phyloP scores from a whole-genome alignment of 1,140 invertebrate genomes.

The Hestina assimilis region DNA sequence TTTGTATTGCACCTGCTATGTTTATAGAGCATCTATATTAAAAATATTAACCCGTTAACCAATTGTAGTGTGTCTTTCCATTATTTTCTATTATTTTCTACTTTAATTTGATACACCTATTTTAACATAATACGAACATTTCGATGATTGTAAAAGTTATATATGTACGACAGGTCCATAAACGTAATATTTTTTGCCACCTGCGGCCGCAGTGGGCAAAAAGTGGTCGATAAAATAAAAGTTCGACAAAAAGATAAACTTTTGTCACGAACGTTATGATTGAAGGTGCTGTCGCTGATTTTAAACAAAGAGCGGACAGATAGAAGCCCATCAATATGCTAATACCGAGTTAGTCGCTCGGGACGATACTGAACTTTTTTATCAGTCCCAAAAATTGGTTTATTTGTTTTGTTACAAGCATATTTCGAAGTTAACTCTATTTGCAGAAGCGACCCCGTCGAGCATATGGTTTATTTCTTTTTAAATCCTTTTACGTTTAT shows the following conservation, averaged over 20 bases:
- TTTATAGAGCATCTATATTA: background rate
- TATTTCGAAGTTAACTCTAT: conserved; percentile 49
- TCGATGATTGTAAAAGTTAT: conserved; percentile 8
- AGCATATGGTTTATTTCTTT: conserved; percentile 44
- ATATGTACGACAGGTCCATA: conserved; percentile 9
- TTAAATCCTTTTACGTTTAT: conserved; percentile 21
- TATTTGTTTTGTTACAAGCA: conserved; percentile 72
- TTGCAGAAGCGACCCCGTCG: conserved; percentile 44
- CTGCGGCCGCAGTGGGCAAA: conserved; percentile 55
- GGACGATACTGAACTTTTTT: conserved; percentile 57
- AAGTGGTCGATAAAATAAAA: conserved; percentile 57
- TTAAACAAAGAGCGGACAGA: conserved; percentile 70
- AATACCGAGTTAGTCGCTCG: conserved; percentile 60
- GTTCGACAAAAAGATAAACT: conserved; percentile 33
- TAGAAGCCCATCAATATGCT: conserved; percentile 74
- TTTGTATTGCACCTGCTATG: conserved; percentile 3
- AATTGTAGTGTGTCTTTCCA: background rate
- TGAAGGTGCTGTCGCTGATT: conserved; percentile 74
- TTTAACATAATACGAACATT: background rate
- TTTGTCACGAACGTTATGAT: conserved; percentile 70
- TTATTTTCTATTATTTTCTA: background rate
- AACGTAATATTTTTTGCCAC: conserved; percentile 46
- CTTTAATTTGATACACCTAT: background rate
- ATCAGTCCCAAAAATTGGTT: conserved; percentile 61
- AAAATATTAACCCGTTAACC: conserved; percentile 2